A percentile compares a stretch with the other conserved stretches of the same genome.
These are phyloP conservation scores for Sceloporus undulatus DNA, from an alignment of 2,113 vertebrate genomes.

Conservation along the genomic window DNA sequence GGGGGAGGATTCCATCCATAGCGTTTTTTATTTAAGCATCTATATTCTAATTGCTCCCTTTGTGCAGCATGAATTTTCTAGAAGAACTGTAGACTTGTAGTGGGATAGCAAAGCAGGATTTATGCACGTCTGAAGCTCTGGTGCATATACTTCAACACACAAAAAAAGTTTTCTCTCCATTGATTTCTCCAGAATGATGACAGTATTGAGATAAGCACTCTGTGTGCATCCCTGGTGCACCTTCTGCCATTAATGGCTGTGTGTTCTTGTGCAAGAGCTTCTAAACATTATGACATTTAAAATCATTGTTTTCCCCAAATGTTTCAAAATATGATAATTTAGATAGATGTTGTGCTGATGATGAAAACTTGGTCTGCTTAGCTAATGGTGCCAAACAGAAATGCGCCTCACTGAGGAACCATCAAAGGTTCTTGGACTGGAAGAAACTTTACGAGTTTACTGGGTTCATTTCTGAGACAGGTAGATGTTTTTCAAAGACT, in stretches of 20 bases:
- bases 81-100: not conserved
- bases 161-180: too few species aligned
- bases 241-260: not conserved
- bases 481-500: not conserved
- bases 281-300: not conserved
- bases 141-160: not conserved
- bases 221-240: not conserved
- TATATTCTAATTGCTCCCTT: conserved; percentile 54
- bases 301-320: not conserved
- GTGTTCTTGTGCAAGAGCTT: not conserved
- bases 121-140: not conserved
- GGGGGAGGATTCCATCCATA: conserved; percentile 37
- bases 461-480: too few species aligned
- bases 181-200: accelerated
- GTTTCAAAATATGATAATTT: not conserved
- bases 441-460: not conserved
- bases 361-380: not conserved
- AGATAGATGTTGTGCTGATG: not conserved
- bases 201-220: too few species aligned
- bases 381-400: not conserved
- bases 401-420: not conserved
- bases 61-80: conserved; percentile 17
- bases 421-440: not conserved
- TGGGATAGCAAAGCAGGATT: conserved; percentile 26
- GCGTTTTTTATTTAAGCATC: conserved; percentile 44